Conservation (phyloP, 2,113 vertebrate genomes). For the Anolis carolinensis region DNA sequence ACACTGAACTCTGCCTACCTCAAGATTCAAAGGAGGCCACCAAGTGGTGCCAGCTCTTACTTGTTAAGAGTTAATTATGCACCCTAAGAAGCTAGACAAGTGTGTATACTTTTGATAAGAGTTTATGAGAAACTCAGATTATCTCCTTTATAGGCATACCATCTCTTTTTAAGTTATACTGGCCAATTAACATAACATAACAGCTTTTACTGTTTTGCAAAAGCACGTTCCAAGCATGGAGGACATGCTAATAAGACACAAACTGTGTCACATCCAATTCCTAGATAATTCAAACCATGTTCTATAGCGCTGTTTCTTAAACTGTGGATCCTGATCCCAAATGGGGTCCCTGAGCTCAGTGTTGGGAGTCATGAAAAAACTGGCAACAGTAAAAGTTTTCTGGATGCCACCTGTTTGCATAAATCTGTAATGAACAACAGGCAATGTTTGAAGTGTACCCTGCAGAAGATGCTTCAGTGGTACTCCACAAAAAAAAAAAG, state of each 20-base stretch:
- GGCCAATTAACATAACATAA: not conserved
- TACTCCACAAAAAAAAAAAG: too few species aligned
- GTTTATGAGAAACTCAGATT: too few species aligned
- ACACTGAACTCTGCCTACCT: rapidly evolving
- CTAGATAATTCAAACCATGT: not conserved
- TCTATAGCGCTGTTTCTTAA: not conserved
- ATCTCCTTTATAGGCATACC: rapidly evolving
- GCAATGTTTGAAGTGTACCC: too few species aligned
- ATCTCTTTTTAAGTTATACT: not conserved
- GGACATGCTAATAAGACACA: not conserved
- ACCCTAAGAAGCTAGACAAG: rapidly evolving
- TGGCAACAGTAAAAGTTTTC: too few species aligned
- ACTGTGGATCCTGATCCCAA: too few species aligned
- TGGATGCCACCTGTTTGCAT: not conserved
- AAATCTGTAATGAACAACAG: too few species aligned
- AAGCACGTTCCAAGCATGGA: not conserved
- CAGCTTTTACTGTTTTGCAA: not conserved
- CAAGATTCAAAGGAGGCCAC: rapidly evolving
- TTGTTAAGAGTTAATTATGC: not conserved
- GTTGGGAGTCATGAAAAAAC: too few species aligned
- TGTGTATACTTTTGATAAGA: rapidly evolving
- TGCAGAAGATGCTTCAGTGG: too few species aligned
- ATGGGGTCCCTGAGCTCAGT: too few species aligned
- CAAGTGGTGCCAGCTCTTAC: not conserved
- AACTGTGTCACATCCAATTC: not conserved